These are phyloP conservation scores for Antechinus stuartii DNA, from an alignment of 2,113 vertebrate genomes.

Conservation along the genomic window DNA sequence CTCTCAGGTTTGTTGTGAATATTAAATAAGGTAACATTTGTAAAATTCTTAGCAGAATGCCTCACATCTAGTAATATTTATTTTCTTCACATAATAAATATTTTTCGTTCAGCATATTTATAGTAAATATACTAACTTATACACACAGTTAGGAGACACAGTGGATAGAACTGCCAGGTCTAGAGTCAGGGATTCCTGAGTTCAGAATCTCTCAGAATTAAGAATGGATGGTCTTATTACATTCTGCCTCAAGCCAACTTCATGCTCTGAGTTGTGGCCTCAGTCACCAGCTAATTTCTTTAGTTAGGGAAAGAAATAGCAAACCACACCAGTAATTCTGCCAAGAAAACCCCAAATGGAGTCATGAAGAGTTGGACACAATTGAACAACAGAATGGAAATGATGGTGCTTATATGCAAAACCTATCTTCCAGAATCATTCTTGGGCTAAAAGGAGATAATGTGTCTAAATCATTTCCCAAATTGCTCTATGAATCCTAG, in stretches of 20 bases:
- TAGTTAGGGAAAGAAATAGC: not conserved
- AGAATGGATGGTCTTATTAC: not conserved
- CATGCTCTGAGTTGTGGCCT: not conserved
- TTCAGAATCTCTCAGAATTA: not conserved
- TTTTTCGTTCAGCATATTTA: not conserved
- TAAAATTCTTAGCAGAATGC: not conserved
- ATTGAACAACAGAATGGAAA: not conserved
- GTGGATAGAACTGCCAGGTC: not conserved
- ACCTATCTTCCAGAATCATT: not conserved
- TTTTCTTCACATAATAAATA: not conserved
- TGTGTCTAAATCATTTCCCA: not conserved
- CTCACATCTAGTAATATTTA: not conserved
- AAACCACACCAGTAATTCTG: not conserved
- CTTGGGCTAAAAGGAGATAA: not conserved
- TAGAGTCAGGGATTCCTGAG: not conserved
- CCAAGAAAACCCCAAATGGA: not conserved
- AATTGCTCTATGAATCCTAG: not conserved
- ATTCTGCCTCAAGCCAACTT: not conserved
- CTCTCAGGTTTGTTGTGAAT: not conserved
- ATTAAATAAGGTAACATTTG: not conserved
- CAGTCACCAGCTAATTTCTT: not conserved
- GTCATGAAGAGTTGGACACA: not conserved
- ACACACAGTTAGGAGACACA: not conserved
- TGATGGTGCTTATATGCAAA: not conserved
- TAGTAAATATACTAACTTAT: not conserved